A percentile compares a stretch with the other conserved stretches of the same genome.
These are phyloP conservation scores for Cristatella mucedo DNA, from an alignment of 2,888 invertebrate species.

Conservation along the genomic window DNA sequence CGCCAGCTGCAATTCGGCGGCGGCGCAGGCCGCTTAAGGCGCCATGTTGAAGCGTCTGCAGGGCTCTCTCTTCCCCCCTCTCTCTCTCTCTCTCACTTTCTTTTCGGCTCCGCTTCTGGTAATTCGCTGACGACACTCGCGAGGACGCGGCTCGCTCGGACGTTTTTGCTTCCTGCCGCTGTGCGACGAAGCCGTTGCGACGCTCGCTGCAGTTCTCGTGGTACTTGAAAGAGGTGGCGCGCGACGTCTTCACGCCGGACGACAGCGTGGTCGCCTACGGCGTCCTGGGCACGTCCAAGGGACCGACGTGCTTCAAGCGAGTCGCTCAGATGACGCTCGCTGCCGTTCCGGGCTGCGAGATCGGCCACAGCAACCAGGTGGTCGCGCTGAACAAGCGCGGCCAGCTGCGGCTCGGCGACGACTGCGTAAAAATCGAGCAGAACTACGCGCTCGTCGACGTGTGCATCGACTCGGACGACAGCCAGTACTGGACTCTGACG, in stretches of 20 bases:
- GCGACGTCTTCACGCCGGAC: constrained; percentile 5
- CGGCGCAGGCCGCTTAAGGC: no score
- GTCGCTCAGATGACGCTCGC: constrained; percentile 4
- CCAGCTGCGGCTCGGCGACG: not conserved
- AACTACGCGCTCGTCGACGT: constrained; percentile 4
- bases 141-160: no score
- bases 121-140: no score
- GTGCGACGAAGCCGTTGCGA: no score
- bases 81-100: no score
- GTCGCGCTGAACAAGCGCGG: constrained; percentile 1
- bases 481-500: not conserved
- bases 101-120: no score
- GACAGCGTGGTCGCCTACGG: constrained; percentile 4
- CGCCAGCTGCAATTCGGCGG: no score
- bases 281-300: not conserved
- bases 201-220: constrained; percentile 7
- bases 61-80: no score
- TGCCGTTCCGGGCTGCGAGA: constrained; percentile 2
- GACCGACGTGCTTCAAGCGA: constrained; percentile 4
- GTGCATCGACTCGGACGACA: constrained; percentile 3
- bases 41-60: no score
- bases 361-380: not conserved
- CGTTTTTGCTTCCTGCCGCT: no score
- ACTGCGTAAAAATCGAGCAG: constrained; percentile 2
- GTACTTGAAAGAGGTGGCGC: constrained; percentile 4